Base-by-base conservation (phyloP, 2,113 vertebrate species). In the Entosphenus tridentatus region DNA sequence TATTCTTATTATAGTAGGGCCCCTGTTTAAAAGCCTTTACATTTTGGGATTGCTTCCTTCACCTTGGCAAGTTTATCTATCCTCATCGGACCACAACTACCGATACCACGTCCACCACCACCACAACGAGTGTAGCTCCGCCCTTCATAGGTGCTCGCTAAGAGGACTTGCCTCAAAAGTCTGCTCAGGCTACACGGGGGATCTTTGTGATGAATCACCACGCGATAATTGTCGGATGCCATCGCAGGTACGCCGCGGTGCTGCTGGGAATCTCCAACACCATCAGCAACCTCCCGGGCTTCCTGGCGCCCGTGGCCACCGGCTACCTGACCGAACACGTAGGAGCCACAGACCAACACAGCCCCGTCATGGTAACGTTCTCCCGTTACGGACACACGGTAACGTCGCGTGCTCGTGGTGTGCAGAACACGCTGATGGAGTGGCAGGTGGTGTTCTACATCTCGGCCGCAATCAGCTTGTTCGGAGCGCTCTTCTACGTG, bases 191-290 rank as follows among this genome's bases (percentile, higher is more conserved):
- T 7, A 39, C 39, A 39, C 39, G 39, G 39, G 39, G 39, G 39
- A 39, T 39, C 39, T 39, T 39, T 39, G 39, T 39, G 39, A 39
- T 39, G 39, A 39, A 39, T 39, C 39, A 7, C 39, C 39, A 39
- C 6, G 39, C 6, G 39, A 39, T 39, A 39, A 39, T 39, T 57
- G 5, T 39, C 39, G 39, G 39, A 39, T 39, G 39, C 56, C 9
- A 12, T 12, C 76, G 6, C 70, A 97, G 93, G 18, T 98, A 87
- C 76, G 92, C 93, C 57, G 92, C 92, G 11, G 86, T 97, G 73
- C 84, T 98, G 57, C 82, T 97, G 73, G 91, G 90, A 73, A 95
- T 98, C 78, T 95, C 92, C 76, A 97, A 98, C 78, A 82, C 89
- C 21, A 96, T 96, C 77, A 90, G 82, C 69, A 97, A 90, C 67